These are phyloP conservation scores for Nasonia longicornis DNA, from an alignment of 1,140 invertebrate species.

Conservation along the genomic window DNA sequence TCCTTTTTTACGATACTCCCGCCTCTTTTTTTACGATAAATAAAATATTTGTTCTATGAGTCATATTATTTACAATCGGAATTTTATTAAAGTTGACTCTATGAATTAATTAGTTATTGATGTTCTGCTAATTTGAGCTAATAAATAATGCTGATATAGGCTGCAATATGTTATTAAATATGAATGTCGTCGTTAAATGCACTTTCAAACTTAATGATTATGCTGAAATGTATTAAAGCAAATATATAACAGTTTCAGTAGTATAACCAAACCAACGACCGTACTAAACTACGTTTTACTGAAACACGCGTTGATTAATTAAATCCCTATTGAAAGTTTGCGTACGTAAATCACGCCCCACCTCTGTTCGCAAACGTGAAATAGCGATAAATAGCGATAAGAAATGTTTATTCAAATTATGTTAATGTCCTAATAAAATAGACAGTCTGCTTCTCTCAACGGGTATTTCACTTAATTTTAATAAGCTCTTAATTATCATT, in stretches of 20 bases:
- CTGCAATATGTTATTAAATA: no score
- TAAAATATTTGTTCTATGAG: no score
- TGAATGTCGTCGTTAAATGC: no score
- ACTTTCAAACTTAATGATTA: no score
- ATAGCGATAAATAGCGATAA: not conserved
- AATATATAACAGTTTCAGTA: not conserved
- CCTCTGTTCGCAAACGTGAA: not conserved
- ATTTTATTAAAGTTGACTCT: no score
- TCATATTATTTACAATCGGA: no score
- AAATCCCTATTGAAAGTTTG: not conserved
- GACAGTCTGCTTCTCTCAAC: not conserved
- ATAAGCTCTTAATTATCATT: slow-evolving; percentile 34
- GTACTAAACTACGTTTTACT: not conserved
- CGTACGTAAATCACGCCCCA: not conserved
- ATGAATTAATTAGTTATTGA: no score
- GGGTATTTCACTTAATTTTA: not conserved
- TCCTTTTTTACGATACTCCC: no score
- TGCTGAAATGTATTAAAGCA: not conserved
- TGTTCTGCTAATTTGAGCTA: no score
- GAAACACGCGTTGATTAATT: not conserved
- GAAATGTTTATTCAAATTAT: not conserved
- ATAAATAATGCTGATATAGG: no score
- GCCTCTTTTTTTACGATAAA: no score
- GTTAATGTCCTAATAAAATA: no score
- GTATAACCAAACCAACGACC: not conserved